Evolutionary conservation across 2,113 vertebrate species (phyloP).

Genomic region (Egretta garzetta): DNA sequence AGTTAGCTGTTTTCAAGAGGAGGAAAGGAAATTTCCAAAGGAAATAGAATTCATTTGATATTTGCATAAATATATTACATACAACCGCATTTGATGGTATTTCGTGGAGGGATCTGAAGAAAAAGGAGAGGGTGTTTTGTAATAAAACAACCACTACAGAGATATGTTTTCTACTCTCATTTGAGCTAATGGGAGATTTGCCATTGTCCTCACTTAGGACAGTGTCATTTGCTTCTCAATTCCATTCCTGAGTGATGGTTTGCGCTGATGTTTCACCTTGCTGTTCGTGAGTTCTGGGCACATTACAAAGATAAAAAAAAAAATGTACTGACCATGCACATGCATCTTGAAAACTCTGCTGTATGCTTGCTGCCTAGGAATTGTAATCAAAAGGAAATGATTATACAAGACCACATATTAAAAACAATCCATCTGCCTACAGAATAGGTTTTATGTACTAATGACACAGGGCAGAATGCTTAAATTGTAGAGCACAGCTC

Average conservation of each 20-base stretch:
- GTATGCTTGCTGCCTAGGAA: constrained; percentile 3
- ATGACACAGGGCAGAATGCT: neutral
- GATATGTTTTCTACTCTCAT: neutral
- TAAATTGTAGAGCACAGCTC: neutral
- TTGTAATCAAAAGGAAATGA: constrained; percentile 35
- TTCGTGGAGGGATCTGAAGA: neutral
- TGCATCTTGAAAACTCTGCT: neutral
- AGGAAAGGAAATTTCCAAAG: neutral
- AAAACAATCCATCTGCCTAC: constrained; percentile 31
- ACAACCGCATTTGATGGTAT: neutral
- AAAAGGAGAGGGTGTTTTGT: constrained; percentile 1
- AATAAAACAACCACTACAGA: neutral
- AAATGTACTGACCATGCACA: neutral
- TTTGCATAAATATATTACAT: constrained; percentile 6
- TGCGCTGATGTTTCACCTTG: constrained; percentile 53
- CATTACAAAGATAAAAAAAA: constrained; percentile 21
- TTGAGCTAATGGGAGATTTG: constrained; percentile 41
- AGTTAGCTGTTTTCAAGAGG: neutral
- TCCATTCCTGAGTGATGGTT: constrained; percentile 53
- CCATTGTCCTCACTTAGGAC: constrained; percentile 19
- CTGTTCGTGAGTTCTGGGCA: neutral
- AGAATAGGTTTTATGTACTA: neutral
- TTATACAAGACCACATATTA: constrained; percentile 9
- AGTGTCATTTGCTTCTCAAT: constrained; percentile 23
- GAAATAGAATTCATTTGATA: constrained; percentile 1